Evolutionary conservation across 2,888 invertebrate genomes (phyloP).

Genomic region (Epinotia nisella): DNA sequence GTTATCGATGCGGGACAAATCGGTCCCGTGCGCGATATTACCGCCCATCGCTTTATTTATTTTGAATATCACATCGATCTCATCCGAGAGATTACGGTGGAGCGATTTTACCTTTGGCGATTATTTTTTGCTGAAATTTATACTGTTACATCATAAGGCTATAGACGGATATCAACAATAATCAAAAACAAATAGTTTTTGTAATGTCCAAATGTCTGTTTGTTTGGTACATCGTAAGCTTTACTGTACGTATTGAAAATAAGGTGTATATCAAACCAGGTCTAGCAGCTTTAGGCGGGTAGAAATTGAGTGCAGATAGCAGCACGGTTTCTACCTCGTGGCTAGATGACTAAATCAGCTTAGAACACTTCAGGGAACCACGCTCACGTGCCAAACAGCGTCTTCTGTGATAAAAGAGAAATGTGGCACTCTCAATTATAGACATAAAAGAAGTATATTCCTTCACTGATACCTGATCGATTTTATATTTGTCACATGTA

Average conservation of each 20-base stretch:
- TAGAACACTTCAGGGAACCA: neutral
- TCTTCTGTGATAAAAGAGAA: no score
- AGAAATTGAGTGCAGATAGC: no score
- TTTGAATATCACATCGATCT: conserved; percentile 42
- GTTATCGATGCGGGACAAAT: conserved; percentile 37
- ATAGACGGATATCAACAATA: neutral
- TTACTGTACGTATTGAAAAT: no score
- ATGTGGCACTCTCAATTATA: neutral
- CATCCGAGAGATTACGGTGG: conserved; percentile 24
- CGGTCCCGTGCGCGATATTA: conserved; percentile 39
- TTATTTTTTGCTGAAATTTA: conserved; percentile 1
- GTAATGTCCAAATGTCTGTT: no score
- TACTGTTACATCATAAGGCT: neutral
- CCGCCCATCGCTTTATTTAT: conserved; percentile 38
- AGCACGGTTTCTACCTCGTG: no score
- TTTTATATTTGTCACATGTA: neutral
- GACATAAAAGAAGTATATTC: neutral
- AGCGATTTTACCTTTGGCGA: conserved; percentile 15
- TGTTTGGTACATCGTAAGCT: no score
- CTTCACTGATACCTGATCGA: neutral
- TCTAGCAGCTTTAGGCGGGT: no score
- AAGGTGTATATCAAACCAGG: no score
- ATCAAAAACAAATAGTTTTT: neutral
- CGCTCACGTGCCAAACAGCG: no score
- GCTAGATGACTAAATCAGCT: neutral